Percentiles rank a stretch among this genome's conserved stretches.
Evolutionary conservation across 2,797 vertebrate species (phyloP).

Genomic region (Eulemur mongoz): DNA sequence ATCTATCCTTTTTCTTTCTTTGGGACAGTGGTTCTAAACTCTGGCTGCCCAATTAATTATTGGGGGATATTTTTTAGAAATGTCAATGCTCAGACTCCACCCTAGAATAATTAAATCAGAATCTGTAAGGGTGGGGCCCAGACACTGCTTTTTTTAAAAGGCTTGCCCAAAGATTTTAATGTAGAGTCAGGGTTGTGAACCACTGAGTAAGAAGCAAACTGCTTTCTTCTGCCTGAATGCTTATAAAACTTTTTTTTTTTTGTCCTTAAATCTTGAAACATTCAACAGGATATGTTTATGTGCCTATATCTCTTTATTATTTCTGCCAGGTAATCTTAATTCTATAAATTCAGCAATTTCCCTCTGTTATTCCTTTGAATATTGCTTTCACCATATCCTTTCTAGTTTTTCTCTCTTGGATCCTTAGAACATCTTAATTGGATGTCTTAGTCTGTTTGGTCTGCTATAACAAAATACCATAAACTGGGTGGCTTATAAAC

Average conservation of each 20-base stretch:
- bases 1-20: background rate
- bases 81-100: background rate
- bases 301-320: background rate
- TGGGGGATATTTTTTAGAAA: background rate
- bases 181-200: background rate
- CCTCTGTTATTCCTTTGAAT: background rate
- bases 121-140: background rate
- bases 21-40: background rate
- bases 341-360: background rate
- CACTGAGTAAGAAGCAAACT: background rate
- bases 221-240: background rate
- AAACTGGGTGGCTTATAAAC: background rate
- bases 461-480: background rate
- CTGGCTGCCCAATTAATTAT: background rate
- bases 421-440: background rate
- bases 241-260: background rate
- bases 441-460: background rate
- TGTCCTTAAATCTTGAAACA: conserved; percentile 19
- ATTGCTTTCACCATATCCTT: background rate
- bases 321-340: background rate
- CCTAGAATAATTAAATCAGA: background rate
- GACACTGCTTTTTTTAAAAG: background rate
- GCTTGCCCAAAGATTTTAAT: background rate
- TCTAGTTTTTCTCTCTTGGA: conserved; percentile 5
- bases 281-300: background rate